phyloP scores from a whole-genome alignment of 2,113 vertebrate species.

The Axis porcinus region DNA sequence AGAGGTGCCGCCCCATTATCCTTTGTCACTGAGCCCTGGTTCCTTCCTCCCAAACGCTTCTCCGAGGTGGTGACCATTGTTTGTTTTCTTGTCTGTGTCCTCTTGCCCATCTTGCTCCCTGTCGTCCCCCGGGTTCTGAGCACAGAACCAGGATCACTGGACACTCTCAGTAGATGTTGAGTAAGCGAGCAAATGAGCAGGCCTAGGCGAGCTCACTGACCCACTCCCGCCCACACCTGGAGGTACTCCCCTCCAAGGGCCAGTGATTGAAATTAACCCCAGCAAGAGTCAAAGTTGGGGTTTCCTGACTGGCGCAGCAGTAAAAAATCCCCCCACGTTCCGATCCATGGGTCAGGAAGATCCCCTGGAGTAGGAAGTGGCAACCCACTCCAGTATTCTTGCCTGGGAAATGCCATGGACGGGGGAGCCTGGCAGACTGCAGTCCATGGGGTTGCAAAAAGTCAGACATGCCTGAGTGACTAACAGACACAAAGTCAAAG shows the following conservation, averaged over 20 bases:
- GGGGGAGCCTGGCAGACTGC: neutral
- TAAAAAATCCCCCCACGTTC: no score
- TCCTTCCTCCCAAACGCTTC: neutral
- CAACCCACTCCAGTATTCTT: no score
- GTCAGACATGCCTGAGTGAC: neutral
- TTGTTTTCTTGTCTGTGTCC: neutral
- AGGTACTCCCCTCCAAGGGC: neutral
- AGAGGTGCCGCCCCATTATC: neutral
- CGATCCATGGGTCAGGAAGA: no score
- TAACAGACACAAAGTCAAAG: neutral
- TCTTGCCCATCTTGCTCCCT: neutral
- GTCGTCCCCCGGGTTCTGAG: neutral
- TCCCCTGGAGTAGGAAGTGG: no score
- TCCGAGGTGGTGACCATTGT: accelerated
- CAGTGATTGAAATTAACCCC: neutral
- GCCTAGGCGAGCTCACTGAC: neutral
- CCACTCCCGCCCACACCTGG: neutral
- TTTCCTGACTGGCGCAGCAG: no score
- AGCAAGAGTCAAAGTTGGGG: neutral
- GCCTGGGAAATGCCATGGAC: neutral
- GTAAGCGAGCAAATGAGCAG: neutral
- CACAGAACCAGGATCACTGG: neutral
- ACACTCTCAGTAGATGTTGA: neutral
- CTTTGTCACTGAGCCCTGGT: neutral
- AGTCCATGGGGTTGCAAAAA: neutral